A percentile compares a stretch with the other conserved stretches of the same genome.
phyloP scores from a whole-genome alignment of 2,888 invertebrate genomes.

The Ectemnius continuus region DNA sequence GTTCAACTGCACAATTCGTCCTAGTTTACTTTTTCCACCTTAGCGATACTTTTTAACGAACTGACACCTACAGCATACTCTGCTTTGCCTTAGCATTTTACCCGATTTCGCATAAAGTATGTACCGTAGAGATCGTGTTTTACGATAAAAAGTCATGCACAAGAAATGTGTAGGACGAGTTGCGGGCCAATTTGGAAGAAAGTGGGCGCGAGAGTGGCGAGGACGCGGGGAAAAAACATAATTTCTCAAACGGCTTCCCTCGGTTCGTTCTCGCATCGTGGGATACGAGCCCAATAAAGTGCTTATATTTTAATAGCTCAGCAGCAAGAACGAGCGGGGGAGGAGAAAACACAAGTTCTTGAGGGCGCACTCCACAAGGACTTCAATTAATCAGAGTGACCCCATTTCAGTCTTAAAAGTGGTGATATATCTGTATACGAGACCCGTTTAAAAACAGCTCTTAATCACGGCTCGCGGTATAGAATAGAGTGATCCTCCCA shows the following conservation, averaged over 20 bases:
- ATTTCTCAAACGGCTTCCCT: too few species aligned
- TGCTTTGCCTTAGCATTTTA: slow-evolving; percentile 16
- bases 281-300: slow-evolving; percentile 27
- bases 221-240: too few species aligned
- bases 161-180: neutral
- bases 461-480: slow-evolving; percentile 51
- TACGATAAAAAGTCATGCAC: slow-evolving; percentile 4
- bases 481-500: slow-evolving; percentile 38
- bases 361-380: slow-evolving; percentile 36
- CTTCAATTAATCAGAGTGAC: slow-evolving; percentile 55
- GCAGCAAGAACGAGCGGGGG: slow-evolving; percentile 17
- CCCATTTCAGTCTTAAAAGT: slow-evolving; percentile 54
- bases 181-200: neutral
- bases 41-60: slow-evolving; percentile 58
- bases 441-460: slow-evolving; percentile 50
- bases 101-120: too few species aligned
- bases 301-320: slow-evolving; percentile 38
- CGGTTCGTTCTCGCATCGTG: neutral
- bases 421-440: slow-evolving; percentile 37
- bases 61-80: slow-evolving; percentile 32
- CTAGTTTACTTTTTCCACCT: slow-evolving; percentile 39
- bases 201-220: too few species aligned
- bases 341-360: slow-evolving; percentile 2
- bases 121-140: slow-evolving; percentile 34
- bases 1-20: slow-evolving; percentile 22